Evolutionary conservation across 1,140 invertebrate genomes (phyloP).

Genomic region (Hirudo medicinalis): DNA sequence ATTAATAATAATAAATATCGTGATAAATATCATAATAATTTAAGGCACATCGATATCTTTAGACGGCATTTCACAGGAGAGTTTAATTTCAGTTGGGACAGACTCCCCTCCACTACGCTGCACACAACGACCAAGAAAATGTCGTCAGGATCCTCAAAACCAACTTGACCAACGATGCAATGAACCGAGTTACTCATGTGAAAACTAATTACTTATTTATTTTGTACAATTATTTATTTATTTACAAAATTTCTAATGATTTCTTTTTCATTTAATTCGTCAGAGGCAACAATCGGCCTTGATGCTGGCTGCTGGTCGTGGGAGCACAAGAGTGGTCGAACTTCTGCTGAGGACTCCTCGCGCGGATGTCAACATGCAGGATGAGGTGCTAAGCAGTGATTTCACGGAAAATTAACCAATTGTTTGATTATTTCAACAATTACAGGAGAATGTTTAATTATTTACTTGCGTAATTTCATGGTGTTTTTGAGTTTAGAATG

Average conservation of each 20-base stretch:
- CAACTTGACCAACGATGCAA: too few relatives aligned
- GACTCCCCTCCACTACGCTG: neutral
- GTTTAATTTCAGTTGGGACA: too few relatives aligned
- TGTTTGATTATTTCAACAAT: neutral
- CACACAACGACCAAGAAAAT: neutral
- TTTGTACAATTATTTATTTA: neutral
- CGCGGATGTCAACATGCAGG: neutral
- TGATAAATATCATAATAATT: too few relatives aligned
- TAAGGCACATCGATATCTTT: too few relatives aligned
- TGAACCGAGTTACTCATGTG: neutral
- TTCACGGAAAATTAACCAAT: neutral
- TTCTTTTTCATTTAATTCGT: neutral
- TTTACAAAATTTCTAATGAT: neutral
- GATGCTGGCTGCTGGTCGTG: neutral
- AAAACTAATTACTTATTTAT: neutral
- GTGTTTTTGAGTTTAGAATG: too few relatives aligned
- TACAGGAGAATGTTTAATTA: neutral
- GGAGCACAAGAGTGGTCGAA: neutral
- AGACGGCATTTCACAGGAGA: too few relatives aligned
- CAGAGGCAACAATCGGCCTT: neutral
- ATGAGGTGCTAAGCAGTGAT: neutral
- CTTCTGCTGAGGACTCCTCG: neutral
- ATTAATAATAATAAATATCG: too few relatives aligned
- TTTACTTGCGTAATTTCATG: too few relatives aligned
- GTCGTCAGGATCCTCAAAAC: neutral